Conservation (phyloP, 2,888 invertebrate species). For the Eristalinus sepulchralis region DNA sequence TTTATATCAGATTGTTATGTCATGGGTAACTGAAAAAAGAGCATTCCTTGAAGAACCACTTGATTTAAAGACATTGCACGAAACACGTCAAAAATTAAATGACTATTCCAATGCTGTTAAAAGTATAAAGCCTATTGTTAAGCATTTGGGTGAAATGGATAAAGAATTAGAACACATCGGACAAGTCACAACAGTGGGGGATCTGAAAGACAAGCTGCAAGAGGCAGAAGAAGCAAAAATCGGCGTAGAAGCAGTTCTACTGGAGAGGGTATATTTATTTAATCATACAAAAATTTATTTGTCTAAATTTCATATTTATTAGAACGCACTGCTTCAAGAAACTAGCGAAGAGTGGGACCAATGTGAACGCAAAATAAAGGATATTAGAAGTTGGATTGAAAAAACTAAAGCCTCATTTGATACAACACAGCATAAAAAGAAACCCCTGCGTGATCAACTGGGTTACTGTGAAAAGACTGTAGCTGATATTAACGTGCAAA, state of each 20-base stretch:
- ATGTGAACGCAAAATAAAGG: constrained; percentile 96
- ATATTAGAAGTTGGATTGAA: constrained; percentile 93
- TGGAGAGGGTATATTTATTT: constrained; percentile 87
- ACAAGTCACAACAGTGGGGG: constrained; percentile 91
- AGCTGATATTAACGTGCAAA: constrained; percentile 93
- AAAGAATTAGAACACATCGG: constrained; percentile 93
- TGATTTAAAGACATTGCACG: constrained; percentile 88
- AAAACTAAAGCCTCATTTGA: constrained; percentile 90
- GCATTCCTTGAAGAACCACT: constrained; percentile 90
- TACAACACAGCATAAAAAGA: constrained; percentile 91
- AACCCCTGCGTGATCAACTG: constrained; percentile 92
- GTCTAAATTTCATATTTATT: constrained; percentile 54
- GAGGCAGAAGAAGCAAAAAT: constrained; percentile 93
- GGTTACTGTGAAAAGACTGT: constrained; percentile 92
- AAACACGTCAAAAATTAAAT: constrained; percentile 91
- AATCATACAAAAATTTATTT: neutral
- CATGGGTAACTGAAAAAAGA: constrained; percentile 92
- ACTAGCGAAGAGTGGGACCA: constrained; percentile 97
- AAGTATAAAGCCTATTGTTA: constrained; percentile 92
- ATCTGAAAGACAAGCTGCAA: constrained; percentile 91
- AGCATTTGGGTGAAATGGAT: constrained; percentile 94
- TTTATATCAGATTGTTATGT: constrained; percentile 89
- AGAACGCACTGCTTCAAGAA: constrained; percentile 94
- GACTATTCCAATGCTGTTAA: constrained; percentile 94
- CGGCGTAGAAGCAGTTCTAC: constrained; percentile 90